phyloP scores from a whole-genome alignment of 2,888 invertebrate genomes.

The Cremastobaeus sp. region DNA sequence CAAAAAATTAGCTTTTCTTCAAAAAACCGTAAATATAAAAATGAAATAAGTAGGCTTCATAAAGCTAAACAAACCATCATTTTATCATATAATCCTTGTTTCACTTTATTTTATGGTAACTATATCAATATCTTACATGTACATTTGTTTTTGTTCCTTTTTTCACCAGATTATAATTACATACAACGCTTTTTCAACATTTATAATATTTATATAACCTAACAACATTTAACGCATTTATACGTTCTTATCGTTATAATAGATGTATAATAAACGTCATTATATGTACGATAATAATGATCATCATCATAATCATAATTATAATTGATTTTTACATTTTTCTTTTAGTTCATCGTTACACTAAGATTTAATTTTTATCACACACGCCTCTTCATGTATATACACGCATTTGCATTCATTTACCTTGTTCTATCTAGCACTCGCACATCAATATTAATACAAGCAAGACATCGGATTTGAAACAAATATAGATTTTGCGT shows the following conservation, averaged over 20 bases:
- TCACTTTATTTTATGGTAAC: conserved; percentile 60
- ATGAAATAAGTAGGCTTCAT: no score
- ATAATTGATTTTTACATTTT: conserved; percentile 43
- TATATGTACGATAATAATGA: no score
- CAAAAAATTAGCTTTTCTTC: no score
- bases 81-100: conserved; percentile 56
- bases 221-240: conserved; percentile 63
- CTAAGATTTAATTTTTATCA: neutral
- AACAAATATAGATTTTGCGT: conserved; percentile 39
- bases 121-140: conserved; percentile 61
- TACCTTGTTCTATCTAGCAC: conserved; percentile 27
- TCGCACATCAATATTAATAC: conserved; percentile 33
- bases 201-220: conserved; percentile 64
- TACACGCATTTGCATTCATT: conserved; percentile 47
- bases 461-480: conserved; percentile 40
- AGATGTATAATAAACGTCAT: conserved; percentile 50
- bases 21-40: no score
- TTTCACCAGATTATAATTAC: conserved; percentile 59
- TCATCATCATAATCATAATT: conserved; percentile 16
- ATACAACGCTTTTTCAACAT: conserved; percentile 62
- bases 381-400: conserved; percentile 23
- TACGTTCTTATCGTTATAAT: conserved; percentile 52
- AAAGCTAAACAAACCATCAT: conserved; percentile 25
- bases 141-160: conserved; percentile 44
- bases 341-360: neutral